Evolutionary conservation across 2,797 vertebrate genomes (phyloP).

Genomic region (Spondyliosoma cantharus): DNA sequence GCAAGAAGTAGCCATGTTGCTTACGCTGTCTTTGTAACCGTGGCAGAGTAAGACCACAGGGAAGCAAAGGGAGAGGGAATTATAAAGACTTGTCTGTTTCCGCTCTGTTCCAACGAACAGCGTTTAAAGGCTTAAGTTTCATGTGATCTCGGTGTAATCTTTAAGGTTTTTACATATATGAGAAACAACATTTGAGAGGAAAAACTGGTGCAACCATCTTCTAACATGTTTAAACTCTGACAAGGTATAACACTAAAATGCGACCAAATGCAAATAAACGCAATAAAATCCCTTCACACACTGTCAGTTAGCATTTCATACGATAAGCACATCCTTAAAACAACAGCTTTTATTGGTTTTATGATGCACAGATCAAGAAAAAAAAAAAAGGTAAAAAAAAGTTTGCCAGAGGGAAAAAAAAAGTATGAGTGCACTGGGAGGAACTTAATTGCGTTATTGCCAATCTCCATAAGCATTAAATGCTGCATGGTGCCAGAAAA

Average conservation of each 20-base stretch:
- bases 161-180: not conserved
- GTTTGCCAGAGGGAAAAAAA: not conserved
- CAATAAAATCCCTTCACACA: no score
- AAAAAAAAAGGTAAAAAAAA: not conserved
- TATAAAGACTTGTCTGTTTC: no score
- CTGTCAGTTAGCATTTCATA: not conserved
- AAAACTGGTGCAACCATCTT: no score
- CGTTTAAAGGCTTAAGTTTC: not conserved
- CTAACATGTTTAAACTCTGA: no score
- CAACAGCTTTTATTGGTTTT: not conserved
- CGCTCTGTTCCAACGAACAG: not conserved
- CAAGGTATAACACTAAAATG: no score
- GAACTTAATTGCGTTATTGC: not conserved
- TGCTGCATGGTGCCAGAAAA: not conserved
- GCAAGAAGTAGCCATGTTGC: no score
- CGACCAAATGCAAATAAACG: not conserved
- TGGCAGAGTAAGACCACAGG: no score
- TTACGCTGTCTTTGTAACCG: no score
- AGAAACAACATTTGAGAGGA: no score
- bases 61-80: no score
- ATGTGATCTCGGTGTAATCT: not conserved
- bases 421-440: no score
- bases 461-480: not conserved
- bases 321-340: not conserved
- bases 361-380: no score